phyloP scores from a whole-genome alignment of 2,888 invertebrate genomes.

The Ecdyonurus torrentis region DNA sequence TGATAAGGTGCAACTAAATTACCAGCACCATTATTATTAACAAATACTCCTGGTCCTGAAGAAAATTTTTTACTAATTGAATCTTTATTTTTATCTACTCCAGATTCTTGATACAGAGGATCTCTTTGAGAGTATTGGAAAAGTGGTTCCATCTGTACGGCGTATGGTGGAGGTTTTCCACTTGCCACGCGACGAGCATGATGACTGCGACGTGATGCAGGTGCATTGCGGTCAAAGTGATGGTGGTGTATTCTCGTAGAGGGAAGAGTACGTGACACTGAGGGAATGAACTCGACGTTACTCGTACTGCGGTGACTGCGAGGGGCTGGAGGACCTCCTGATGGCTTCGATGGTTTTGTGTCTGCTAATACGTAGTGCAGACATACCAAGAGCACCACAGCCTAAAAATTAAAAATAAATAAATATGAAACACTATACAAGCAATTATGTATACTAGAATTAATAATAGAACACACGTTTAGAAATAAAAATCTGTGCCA shows the following conservation, averaged over 20 bases:
- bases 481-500: too few species aligned
- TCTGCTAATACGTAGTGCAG: neutral
- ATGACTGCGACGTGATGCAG: slow-evolving; percentile 8
- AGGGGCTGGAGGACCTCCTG: neutral
- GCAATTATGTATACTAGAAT: too few species aligned
- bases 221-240: slow-evolving; percentile 12
- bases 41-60: neutral
- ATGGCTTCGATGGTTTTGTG: neutral
- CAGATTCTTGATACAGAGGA: slow-evolving; percentile 43
- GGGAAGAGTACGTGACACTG: neutral
- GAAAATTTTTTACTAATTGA: neutral
- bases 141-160: slow-evolving; percentile 64
- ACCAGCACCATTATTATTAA: neutral
- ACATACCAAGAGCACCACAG: neutral
- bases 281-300: neutral
- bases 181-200: slow-evolving; percentile 6
- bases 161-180: slow-evolving; percentile 40
- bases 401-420: neutral
- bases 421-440: too few species aligned
- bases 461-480: too few species aligned
- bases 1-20: neutral
- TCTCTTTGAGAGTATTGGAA: slow-evolving; percentile 65
- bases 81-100: neutral
- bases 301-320: neutral
- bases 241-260: slow-evolving; percentile 4